A percentile compares a stretch with the other conserved stretches of the same genome.
Conservation (phyloP, 2,888 invertebrate genomes). For the Eretmocerus hayati region DNA sequence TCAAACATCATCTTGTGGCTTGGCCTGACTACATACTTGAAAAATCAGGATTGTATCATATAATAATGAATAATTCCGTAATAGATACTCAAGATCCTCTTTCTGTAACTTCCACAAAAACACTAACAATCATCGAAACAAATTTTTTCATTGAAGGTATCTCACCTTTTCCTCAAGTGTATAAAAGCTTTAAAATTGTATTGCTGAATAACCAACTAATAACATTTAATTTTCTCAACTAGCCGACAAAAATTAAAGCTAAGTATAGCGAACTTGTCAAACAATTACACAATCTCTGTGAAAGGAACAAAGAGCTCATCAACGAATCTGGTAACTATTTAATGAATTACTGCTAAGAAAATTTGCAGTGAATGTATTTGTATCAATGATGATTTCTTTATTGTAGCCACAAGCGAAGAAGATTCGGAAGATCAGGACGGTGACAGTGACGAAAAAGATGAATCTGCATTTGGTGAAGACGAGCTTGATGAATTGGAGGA, state of each 20-base stretch:
- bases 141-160: too few relatives aligned
- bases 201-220: too few relatives aligned
- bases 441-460: conserved; percentile 5
- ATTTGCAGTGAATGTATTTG: not conserved
- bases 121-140: too few relatives aligned
- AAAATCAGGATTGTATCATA: too few relatives aligned
- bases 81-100: too few relatives aligned
- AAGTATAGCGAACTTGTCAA: conserved; percentile 17
- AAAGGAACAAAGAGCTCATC: conserved; percentile 13
- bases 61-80: too few relatives aligned
- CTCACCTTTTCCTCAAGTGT: too few relatives aligned
- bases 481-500: conserved; percentile 15
- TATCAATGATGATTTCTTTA: not conserved
- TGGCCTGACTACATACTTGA: too few relatives aligned
- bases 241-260: conserved; percentile 12
- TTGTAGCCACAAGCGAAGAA: not conserved
- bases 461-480: conserved; percentile 13
- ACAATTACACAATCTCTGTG: conserved; percentile 13
- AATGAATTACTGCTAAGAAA: too few relatives aligned
- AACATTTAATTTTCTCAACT: not conserved
- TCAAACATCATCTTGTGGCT: too few relatives aligned
- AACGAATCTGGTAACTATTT: conserved; percentile 7
- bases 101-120: too few relatives aligned
- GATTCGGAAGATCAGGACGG: conserved; percentile 3
- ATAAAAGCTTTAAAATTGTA: not conserved